A percentile compares a stretch with the other conserved stretches of the same genome.
phyloP scores from a whole-genome alignment of 2,888 invertebrate genomes.

The Aporophyla lueneburgensis region DNA sequence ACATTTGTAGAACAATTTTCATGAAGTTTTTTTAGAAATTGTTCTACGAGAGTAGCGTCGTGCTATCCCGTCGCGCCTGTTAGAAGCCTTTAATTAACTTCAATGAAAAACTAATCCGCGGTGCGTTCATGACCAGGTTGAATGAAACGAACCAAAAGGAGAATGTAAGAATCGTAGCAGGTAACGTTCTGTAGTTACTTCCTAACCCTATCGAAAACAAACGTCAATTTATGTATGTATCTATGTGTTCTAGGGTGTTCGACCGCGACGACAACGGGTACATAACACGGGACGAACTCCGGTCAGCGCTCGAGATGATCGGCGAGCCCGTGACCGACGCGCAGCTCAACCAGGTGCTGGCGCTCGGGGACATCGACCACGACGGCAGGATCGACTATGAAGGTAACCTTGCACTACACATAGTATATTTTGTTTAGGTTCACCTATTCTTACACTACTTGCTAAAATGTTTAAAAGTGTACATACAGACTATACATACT shows the following conservation, averaged over 20 bases:
- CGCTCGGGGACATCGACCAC: conserved; percentile 94
- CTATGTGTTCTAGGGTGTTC: conserved; percentile 92
- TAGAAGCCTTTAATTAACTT: not conserved
- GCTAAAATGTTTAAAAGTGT: too few relatives aligned
- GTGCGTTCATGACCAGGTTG: too few relatives aligned
- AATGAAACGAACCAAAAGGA: too few relatives aligned
- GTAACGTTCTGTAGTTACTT: too few relatives aligned
- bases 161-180: too few relatives aligned
- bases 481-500: too few relatives aligned
- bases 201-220: rapidly evolving
- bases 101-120: not conserved
- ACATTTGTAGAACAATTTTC: too few relatives aligned
- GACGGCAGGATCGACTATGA: conserved; percentile 96
- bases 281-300: conserved; percentile 95
- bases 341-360: conserved; percentile 94
- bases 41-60: too few relatives aligned
- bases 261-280: conserved; percentile 97
- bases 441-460: not conserved
- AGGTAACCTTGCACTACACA: conserved; percentile 87
- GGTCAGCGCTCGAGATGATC: conserved; percentile 95
- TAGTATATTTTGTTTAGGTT: not conserved
- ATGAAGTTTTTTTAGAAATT: too few relatives aligned
- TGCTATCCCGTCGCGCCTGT: too few relatives aligned
- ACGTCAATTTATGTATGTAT: not conserved
- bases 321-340: conserved; percentile 94